Evolutionary conservation across 2,113 vertebrate species (phyloP), one percentile per base, ranked within the genome.

Genomic region (Anarrhichthys ocellatus): DNA sequence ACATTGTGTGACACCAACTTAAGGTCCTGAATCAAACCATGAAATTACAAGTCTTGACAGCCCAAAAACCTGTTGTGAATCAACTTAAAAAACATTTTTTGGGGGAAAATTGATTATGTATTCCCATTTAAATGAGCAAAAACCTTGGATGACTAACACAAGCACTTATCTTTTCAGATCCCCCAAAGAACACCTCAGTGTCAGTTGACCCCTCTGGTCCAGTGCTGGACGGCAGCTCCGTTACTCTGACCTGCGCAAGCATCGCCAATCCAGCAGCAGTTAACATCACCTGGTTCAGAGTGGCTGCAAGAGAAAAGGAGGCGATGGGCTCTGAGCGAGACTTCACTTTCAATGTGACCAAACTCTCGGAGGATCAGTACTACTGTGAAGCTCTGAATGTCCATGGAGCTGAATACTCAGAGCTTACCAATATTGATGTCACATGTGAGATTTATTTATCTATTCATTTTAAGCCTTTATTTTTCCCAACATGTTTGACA

Each of bases 241-340:
- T 94, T 32, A 92, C 88, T 84, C 89, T 95, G 74, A 92, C 56
- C 66, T 95, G 94, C 86, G 71, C 71, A 8, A 91, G 70, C 72
- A 29, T 87, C 9, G 89, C 89, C 65, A 94, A 92, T 62, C 95
- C 95, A 78, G 67, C 72, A 0, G 82, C n/a, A 9, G 34, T 66
- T 2, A 93, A 90, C 87, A 75, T 93, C 90, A 94, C 83, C 89
- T 95, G 95, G 95, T 93, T 92, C 73, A 85, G 82, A 89, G 82
- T 75, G 42, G 73, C 69, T 15, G 90, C 85, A 42, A 18, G 81
- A 46, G 46, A 81, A 32, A 81, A 54, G 50, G 67, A 88, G 11
- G 10, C 11, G 67, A 80, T 92, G 22, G 84, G 86, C 22, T 73
- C 38, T 7, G 89, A 82, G 40, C 34, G 14, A 9, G 78, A 75